A percentile compares a stretch with the other conserved stretches of the same genome.
These are phyloP conservation scores for Colius striatus DNA, from an alignment of 2,113 vertebrate species.

Conservation along the genomic window DNA sequence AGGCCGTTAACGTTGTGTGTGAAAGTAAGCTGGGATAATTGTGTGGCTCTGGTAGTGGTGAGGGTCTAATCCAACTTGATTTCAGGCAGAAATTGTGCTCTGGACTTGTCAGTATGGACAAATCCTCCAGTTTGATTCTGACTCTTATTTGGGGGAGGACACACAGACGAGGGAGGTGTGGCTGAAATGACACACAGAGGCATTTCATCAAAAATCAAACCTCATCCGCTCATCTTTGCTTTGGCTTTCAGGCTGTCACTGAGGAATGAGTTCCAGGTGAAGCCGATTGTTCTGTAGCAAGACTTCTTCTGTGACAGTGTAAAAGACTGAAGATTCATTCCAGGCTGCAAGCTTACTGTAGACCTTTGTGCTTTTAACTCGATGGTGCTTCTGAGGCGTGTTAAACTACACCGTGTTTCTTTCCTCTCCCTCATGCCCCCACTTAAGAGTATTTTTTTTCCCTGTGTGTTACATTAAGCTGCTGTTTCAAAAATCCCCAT, in stretches of 20 bases:
- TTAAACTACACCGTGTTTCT: accelerated
- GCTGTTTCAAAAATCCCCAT: background rate
- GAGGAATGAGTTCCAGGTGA: background rate
- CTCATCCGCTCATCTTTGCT: background rate
- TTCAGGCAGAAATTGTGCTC: background rate
- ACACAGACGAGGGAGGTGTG: background rate
- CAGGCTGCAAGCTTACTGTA: background rate
- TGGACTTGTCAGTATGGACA: background rate
- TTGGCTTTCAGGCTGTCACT: background rate
- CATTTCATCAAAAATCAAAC: background rate
- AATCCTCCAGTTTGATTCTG: background rate
- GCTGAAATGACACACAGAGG: background rate
- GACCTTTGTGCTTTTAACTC: background rate
- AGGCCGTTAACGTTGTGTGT: background rate
- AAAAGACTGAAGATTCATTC: accelerated
- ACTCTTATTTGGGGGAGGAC: background rate
- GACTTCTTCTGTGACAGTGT: background rate
- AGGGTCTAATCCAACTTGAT: background rate
- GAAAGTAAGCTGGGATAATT: background rate
- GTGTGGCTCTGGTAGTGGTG: background rate
- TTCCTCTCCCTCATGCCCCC: background rate
- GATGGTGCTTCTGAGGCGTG: accelerated
- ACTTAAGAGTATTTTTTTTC: background rate
- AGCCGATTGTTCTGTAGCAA: background rate
- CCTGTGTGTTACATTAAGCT: background rate